Evolutionary conservation across 2,797 vertebrate species (phyloP).

Genomic region (Melopsittacus undulatus): DNA sequence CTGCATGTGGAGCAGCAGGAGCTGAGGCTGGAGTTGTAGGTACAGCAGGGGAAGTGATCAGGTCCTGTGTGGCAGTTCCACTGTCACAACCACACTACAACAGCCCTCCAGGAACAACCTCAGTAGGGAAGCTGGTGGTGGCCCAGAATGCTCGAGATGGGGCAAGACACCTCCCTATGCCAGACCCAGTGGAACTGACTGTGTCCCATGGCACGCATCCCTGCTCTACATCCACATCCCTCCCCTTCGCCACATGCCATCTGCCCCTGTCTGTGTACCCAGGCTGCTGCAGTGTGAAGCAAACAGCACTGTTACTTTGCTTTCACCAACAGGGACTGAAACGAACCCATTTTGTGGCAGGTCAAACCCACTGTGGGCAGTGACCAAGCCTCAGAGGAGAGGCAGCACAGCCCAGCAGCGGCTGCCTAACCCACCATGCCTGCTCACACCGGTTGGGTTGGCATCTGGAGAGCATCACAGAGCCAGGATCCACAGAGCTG

Average conservation of each 20-base stretch:
- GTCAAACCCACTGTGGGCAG: neutral
- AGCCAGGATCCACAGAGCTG: neutral
- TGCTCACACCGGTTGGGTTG: fast-evolving
- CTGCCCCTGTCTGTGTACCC: neutral
- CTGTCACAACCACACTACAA: neutral
- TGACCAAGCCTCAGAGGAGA: neutral
- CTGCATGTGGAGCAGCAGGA: neutral
- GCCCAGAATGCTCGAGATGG: neutral
- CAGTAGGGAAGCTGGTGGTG: neutral
- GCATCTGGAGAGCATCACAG: fast-evolving
- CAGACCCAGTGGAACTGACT: neutral
- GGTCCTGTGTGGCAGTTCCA: fast-evolving
- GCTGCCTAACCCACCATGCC: neutral
- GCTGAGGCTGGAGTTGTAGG: neutral
- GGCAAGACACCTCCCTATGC: neutral
- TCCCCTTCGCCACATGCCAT: neutral
- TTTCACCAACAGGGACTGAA: neutral
- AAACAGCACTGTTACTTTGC: neutral
- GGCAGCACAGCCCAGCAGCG: fast-evolving
- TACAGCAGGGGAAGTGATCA: neutral
- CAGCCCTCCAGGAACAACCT: neutral
- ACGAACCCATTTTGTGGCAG: neutral
- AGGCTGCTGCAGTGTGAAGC: neutral
- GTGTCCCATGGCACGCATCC: neutral
- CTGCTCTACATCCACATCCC: neutral